Evolutionary conservation across 1,140 invertebrate genomes (phyloP).

Genomic region (Heliconius nattereri): DNA sequence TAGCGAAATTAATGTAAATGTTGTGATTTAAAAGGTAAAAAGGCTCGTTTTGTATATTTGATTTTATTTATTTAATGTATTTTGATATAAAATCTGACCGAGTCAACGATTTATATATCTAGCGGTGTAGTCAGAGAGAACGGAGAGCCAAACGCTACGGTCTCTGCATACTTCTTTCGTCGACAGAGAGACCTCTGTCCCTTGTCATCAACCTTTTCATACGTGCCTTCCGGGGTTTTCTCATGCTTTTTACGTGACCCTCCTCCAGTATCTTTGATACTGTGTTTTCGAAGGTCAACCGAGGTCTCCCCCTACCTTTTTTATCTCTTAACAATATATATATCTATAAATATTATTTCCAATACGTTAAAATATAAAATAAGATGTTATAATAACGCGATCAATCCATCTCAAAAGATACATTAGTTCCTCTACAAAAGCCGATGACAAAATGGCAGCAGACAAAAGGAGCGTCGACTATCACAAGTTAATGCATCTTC

Average conservation of each 20-base stretch:
- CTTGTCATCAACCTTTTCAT: too few species aligned
- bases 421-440: slow-evolving; percentile 26
- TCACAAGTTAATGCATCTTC: slow-evolving; percentile 27
- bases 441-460: slow-evolving; percentile 26
- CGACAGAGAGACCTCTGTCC: too few species aligned
- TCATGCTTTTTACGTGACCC: too few species aligned
- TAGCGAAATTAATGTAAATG: background rate
- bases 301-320: background rate
- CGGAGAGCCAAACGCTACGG: too few species aligned
- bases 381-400: slow-evolving; percentile 1
- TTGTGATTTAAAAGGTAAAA: background rate
- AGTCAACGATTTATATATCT: too few species aligned
- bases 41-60: background rate
- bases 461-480: slow-evolving; percentile 24
- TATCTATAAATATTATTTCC: too few species aligned
- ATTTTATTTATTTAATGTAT: background rate
- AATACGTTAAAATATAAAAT: background rate
- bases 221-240: too few species aligned
- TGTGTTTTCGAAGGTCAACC: too few species aligned
- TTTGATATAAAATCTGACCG: background rate
- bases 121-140: too few species aligned
- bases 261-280: too few species aligned
- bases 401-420: slow-evolving; percentile 15
- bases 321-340: too few species aligned
- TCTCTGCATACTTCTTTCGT: too few species aligned